phyloP scores from a whole-genome alignment of 2,888 invertebrate species.

The Ormyrus thymus region DNA sequence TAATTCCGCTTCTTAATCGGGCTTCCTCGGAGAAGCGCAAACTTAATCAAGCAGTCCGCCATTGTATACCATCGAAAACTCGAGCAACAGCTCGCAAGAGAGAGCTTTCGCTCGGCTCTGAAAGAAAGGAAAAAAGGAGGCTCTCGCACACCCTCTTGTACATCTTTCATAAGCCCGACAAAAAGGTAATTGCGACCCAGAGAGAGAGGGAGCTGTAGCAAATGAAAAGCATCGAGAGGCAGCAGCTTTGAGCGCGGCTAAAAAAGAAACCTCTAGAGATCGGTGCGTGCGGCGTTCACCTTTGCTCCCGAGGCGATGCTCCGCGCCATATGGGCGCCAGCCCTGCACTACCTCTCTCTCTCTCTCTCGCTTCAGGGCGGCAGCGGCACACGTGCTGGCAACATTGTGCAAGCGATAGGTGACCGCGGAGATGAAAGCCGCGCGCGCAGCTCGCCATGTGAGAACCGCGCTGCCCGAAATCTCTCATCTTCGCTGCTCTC shows the following conservation, averaged over 20 bases:
- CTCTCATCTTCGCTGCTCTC: conserved; percentile 54
- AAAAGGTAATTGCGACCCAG: conserved; percentile 30
- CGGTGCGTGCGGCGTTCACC: conserved; percentile 59
- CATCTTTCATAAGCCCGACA: conserved; percentile 28
- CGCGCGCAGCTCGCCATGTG: conserved; percentile 56
- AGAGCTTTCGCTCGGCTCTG: too few species aligned
- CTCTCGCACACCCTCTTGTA: neutral
- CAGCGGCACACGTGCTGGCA: neutral
- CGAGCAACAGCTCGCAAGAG: too few species aligned
- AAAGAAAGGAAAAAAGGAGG: too few species aligned
- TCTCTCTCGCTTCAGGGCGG: conserved; percentile 1
- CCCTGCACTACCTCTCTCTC: conserved; percentile 49
- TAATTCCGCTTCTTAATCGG: too few species aligned
- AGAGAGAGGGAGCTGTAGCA: neutral
- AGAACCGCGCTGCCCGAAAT: conserved; percentile 56
- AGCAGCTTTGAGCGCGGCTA: neutral
- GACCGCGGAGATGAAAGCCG: conserved; percentile 18
- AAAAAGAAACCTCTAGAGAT: conserved; percentile 29
- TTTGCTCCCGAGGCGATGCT: conserved; percentile 66
- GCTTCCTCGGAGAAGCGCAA: too few species aligned
- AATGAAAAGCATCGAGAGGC: conserved; percentile 15
- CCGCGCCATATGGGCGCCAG: conserved; percentile 72
- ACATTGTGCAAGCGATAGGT: conserved; percentile 18
- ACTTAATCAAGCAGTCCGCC: too few species aligned
- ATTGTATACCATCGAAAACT: too few species aligned